These are phyloP conservation scores for Eptesicus fuscus DNA, from an alignment of 2,113 vertebrate species.

Conservation along the genomic window DNA sequence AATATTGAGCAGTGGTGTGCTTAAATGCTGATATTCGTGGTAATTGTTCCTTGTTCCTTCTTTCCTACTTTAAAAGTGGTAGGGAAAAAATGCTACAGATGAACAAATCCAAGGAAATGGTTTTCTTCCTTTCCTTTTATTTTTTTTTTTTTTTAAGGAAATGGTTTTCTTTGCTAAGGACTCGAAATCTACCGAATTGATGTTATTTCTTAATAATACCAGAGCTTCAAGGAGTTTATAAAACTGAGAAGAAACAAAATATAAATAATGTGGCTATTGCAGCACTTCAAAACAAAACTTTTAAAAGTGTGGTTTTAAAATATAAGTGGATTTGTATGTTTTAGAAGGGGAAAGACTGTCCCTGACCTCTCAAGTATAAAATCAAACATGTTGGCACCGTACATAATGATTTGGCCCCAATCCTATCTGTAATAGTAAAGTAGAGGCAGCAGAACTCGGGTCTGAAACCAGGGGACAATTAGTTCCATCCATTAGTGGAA, in stretches of 20 bases:
- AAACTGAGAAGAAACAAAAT: not conserved
- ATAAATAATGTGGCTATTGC: not conserved
- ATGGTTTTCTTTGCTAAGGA: not conserved
- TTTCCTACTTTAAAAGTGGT: not conserved
- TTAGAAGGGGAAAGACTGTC: not conserved
- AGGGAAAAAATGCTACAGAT: not conserved
- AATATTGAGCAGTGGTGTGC: not conserved
- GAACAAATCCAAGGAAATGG: not conserved
- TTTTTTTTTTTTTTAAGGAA: too few species aligned
- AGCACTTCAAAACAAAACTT: not conserved
- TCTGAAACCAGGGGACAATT: conserved; percentile 54
- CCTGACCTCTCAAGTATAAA: not conserved
- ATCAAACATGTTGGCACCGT: conserved; percentile 6
- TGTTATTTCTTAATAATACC: conserved; percentile 1
- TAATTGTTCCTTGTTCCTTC: not conserved
- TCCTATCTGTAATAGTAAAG: not conserved
- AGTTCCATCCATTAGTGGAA: conserved; percentile 42
- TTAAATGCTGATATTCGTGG: not conserved
- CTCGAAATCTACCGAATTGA: not conserved
- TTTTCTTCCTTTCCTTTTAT: not conserved
- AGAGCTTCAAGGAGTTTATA: not conserved
- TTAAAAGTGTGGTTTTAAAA: not conserved
- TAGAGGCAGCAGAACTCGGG: not conserved
- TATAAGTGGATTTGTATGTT: not conserved
- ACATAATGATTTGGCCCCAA: conserved; percentile 37